Conservation (phyloP, 2,797 vertebrate species). For the Pseudocheirus occidentalis region DNA sequence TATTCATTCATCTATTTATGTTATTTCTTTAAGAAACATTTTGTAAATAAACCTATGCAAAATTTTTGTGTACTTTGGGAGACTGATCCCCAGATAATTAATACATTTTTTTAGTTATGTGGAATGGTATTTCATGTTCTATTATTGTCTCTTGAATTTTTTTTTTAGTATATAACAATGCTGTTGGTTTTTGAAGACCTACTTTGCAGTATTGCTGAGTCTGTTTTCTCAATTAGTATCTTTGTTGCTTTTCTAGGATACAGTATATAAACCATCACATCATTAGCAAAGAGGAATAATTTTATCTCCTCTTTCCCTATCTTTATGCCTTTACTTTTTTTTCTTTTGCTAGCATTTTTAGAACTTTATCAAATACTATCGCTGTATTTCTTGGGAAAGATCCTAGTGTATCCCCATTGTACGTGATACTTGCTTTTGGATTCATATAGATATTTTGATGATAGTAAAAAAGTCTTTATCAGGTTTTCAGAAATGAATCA, state of each 20-base stretch:
- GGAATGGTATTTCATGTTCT: neutral
- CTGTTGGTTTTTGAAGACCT: neutral
- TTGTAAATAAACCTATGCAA: neutral
- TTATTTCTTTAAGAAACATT: neutral
- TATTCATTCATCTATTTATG: neutral
- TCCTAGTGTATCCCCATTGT: neutral
- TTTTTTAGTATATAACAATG: neutral
- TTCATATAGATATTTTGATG: neutral
- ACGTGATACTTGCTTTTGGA: neutral
- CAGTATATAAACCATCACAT: neutral
- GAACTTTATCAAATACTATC: neutral
- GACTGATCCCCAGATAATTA: neutral
- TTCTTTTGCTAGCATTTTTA: neutral
- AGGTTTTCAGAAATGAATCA: neutral
- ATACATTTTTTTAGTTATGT: neutral
- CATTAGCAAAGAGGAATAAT: neutral
- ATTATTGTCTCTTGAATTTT: neutral
- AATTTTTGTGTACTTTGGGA: no score
- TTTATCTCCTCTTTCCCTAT: neutral
- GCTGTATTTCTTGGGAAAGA: neutral
- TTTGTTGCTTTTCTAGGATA: neutral
- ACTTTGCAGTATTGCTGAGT: neutral
- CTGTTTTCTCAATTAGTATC: neutral
- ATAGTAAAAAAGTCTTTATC: neutral
- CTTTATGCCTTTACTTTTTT: neutral